Evolutionary conservation across 2,113 vertebrate species (phyloP), one percentile per base, ranked within the genome.

Genomic region (Physeter macrocephalus): DNA sequence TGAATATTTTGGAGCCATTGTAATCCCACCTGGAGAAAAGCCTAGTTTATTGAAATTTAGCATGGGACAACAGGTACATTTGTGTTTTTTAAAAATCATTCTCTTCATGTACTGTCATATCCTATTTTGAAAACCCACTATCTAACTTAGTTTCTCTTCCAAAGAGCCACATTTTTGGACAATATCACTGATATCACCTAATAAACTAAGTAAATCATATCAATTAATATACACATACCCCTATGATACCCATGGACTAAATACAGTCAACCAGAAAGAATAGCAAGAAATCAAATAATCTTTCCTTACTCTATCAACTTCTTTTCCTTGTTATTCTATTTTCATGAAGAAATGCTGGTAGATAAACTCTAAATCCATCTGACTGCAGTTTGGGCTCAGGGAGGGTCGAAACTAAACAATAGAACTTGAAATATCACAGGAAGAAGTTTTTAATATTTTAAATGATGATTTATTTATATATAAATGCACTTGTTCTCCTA

Each of bases 401-500:
- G 18, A 89, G 25, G 25, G n/a, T 31, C 4, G 21, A 94, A 86
- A 92, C 69, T 54, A 80, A 91, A 74, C 82, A 95, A 94, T 0
- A 88, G 62, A 88, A 96, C 4, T 78, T 93, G 66, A 96, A 88
- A 91, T 66, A 96, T 39, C 39, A 93, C 18, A 88, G 69, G 57
- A 84, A 82, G 75, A 90, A 49, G n/a, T 67, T 86, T 86, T 95
- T 92, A 96, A 92, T 96, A 93, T 95, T 96, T 98, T 80, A 81
- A 92, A 94, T 75, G 29, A 93, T 93, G n/a, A 82, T 77, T 96
- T 94, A 91, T 93, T 95, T 96, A 96, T 94, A 96, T 96, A 88
- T 93, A 95, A 96, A 95, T 75, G 15, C 14, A 93, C 83, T 36
- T 90, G 11, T 61, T 83, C 71, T 95, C 64, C 81, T 25, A 85